Evolutionary conservation across 2,888 invertebrate genomes (phyloP), one percentile per base, ranked within the genome.

Genomic region (Biston betularia): DNA sequence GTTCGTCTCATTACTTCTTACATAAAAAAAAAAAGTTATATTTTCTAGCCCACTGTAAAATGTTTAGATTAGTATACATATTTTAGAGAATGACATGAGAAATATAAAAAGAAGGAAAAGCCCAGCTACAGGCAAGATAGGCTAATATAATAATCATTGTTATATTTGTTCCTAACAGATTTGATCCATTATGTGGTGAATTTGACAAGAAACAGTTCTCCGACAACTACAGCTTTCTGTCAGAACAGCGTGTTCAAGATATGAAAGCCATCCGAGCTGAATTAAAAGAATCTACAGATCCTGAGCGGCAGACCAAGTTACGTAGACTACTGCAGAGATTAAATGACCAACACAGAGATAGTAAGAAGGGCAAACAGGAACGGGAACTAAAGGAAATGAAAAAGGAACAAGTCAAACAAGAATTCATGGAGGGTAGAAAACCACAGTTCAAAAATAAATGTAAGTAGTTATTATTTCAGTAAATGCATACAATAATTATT

Each of bases 161-260:
- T 24, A 24, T 24, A 34, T 45, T 45, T 46, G 68, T 63, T 46
- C 46, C 40, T 83, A 84, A 1, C 78, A 95, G 98, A 73, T 98
- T 98, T 92, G 98, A 98, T 83, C 96, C 96, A 33, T 93, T 97
- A 0, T 97, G 97, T 77, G 98, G 98, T 4, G 94, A 95, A 54
- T 98, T 96, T 85, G 95, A 97, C 82, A 95, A 96, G 60, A 95
- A 95, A 75, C 91, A 94, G 34, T 98, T 98, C 82, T 95, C 96
- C 63, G 94, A 95, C 63, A 95, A 97, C 78, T 98, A 98, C 80
- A 94, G 95, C 69, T 98, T 98, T 85, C 79, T 98, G 0, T 94
- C 94, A 14, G 95, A 97, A 35, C 89, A 98, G 1, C 95, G 96
- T 15, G 89, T 95, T 60, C 95, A 96, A 68, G 98, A 98, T 84